Conservation (phyloP, 2,888 invertebrate species). For the Nomada fabriciana region DNA sequence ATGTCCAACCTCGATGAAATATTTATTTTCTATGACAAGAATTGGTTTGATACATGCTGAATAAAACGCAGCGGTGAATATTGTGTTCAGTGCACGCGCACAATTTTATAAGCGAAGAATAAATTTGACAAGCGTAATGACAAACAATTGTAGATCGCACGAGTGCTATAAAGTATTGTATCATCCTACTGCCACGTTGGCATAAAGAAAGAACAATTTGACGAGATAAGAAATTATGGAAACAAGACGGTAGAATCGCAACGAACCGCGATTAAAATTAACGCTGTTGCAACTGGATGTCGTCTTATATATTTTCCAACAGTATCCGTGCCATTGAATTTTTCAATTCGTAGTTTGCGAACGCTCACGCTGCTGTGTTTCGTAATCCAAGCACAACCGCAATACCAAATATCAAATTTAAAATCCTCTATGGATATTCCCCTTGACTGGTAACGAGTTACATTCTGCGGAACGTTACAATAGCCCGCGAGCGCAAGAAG, state of each 20-base stretch:
- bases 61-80: too few relatives aligned
- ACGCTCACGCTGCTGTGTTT: slow-evolving; percentile 4
- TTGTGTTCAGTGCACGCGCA: too few relatives aligned
- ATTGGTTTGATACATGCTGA: too few relatives aligned
- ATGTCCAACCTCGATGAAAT: too few relatives aligned
- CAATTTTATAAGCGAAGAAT: too few relatives aligned
- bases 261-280: slow-evolving; percentile 17
- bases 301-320: neutral
- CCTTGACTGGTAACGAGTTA: slow-evolving; percentile 38
- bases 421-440: slow-evolving; percentile 38
- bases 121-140: too few relatives aligned
- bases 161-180: too few relatives aligned
- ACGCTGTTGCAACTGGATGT: neutral
- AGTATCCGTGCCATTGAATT: neutral
- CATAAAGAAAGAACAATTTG: too few relatives aligned
- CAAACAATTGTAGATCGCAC: too few relatives aligned
- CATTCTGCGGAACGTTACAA: slow-evolving; percentile 52
- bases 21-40: too few relatives aligned
- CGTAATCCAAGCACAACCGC: slow-evolving; percentile 74
- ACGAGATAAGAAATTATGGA: too few relatives aligned
- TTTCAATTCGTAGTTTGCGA: neutral
- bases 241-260: neutral
- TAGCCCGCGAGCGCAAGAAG: slow-evolving; percentile 11
- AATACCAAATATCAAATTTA: slow-evolving; percentile 70
- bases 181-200: too few relatives aligned